Evolutionary conservation across 2,113 vertebrate species (phyloP).

Genomic region (Numida meleagris): DNA sequence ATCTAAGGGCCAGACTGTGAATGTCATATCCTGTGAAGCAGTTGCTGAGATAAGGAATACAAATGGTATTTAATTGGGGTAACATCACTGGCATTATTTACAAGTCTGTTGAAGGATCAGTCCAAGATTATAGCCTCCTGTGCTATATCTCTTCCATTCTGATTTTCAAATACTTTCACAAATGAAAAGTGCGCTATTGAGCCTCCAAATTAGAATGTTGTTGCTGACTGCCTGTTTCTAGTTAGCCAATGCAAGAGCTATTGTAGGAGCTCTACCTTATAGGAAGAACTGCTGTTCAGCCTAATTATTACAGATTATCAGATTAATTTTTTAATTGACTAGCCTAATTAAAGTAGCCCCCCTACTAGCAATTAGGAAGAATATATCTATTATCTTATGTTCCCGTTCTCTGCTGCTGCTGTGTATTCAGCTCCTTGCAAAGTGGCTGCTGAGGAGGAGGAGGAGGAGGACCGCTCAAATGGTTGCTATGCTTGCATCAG

Average conservation of each 20-base stretch:
- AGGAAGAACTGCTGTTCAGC: slow-evolving; percentile 27
- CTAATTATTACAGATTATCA: slow-evolving; percentile 70
- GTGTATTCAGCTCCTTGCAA: slow-evolving; percentile 51
- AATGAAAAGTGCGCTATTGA: not conserved
- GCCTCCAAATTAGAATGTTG: not conserved
- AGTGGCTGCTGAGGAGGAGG: slow-evolving; percentile 9
- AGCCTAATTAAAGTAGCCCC: slow-evolving; percentile 52
- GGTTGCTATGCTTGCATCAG: slow-evolving; percentile 26
- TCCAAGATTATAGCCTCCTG: not conserved
- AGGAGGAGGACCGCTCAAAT: slow-evolving; percentile 53
- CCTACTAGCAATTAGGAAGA: slow-evolving; percentile 26
- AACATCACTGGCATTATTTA: not conserved
- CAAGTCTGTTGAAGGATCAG: not conserved
- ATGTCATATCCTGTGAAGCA: not conserved
- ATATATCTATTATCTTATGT: slow-evolving; percentile 7
- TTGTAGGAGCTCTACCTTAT: not conserved
- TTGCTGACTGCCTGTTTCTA: not conserved
- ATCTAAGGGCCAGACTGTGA: slow-evolving; percentile 39
- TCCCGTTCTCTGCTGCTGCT: not conserved
- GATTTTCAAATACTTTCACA: not conserved
- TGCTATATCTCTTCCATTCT: not conserved
- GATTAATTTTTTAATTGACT: slow-evolving; percentile 66
- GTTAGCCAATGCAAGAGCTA: not conserved
- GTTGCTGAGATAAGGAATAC: not conserved
- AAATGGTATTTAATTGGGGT: not conserved